Evolutionary conservation across 2,113 vertebrate genomes (phyloP).

Genomic region (Tenebrosternarchus preto): DNA sequence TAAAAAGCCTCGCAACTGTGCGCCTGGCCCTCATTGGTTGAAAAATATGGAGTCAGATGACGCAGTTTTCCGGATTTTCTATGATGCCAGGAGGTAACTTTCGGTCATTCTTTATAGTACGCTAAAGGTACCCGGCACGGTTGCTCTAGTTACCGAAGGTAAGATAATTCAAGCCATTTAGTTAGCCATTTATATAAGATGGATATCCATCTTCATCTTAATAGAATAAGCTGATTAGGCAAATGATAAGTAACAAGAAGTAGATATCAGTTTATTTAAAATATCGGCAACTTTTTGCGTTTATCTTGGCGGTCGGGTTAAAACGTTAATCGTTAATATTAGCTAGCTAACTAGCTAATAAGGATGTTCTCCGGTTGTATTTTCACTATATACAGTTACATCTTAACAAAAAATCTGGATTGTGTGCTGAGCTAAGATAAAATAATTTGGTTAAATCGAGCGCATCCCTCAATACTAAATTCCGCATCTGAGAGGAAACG

Average conservation of each 20-base stretch:
- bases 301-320: background rate
- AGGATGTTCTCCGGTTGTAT: background rate
- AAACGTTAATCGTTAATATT: background rate
- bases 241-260: background rate
- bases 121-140: no score
- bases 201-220: constrained; percentile 39
- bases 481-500: background rate
- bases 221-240: constrained; percentile 26
- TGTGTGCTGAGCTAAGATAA: no score
- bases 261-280: background rate
- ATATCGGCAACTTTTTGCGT: background rate
- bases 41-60: constrained; percentile 80
- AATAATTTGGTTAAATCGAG: no score
- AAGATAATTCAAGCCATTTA: constrained; percentile 35
- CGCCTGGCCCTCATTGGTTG: constrained; percentile 65
- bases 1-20: background rate
- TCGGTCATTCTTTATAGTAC: constrained; percentile 67
- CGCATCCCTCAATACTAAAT: background rate
- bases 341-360: background rate
- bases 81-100: constrained; percentile 69
- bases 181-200: constrained; percentile 26
- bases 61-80: constrained; percentile 70
- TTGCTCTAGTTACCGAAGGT: constrained; percentile 50
- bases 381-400: no score
- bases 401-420: background rate